Base-by-base conservation (phyloP, 2,113 vertebrate species). In the Macheiramphus alcinus region DNA sequence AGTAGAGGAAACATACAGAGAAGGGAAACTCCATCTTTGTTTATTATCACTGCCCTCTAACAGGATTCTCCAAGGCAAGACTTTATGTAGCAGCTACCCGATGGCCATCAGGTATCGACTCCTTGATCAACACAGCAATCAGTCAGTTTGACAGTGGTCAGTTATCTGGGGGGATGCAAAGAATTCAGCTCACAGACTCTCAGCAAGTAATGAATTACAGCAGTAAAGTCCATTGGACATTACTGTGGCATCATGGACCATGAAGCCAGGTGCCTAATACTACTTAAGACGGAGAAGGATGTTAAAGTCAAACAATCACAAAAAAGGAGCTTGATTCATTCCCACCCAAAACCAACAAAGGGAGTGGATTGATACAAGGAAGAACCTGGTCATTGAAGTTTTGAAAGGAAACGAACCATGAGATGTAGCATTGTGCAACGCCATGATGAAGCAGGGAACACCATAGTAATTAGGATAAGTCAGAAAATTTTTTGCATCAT, bases 1-100 rank as follows among this genome's bases (percentile, higher is more conserved):
- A 16, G 20, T 25, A 13, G 22, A 38, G 36, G 56, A 75, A 27
- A 63, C 16, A 34, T 9, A 23, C 2, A 5, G 11, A 45, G 34
- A 80, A 19, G 29, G 8, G 9, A 40, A 59, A 15, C 16, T 21
- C 45, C 29, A 53, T 52, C 16, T 85, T 34, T 31, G 5, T 53
- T 78, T 32, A 10, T 47, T 55, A 26, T 27, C 16, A 2, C 53
- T 72, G 7, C 18, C 43, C 11, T 52, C 65, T 50, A 43, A 29
- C 10, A 58, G 15, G 42, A 55, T 42, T 84, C 15, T 55, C 10
- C 17, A 91, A 47, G n/a, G 18, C 40, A 53, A 67, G 67, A 40
- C 29, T 55, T 45, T 4, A 38, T 27, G 61, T 23, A 10, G 25
- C 40, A 59, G 61, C 0, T 1, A 53, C 29, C 53, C 2, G 3